Evolutionary conservation across 2,113 vertebrate species (phyloP).

Genomic region (Danio rerio): GRCz12tu NC_133178.1:13876001-13876500

Average conservation of each 20-base stretch:
- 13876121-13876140: no score
- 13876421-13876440: conserved; percentile 58
- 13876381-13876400: conserved; percentile 69
- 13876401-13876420: conserved; percentile 66
- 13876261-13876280: conserved; percentile 81
- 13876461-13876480: conserved; percentile 78
- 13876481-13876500: conserved; percentile 75
- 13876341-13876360: conserved; percentile 87
- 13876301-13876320: conserved; percentile 86
- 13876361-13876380: conserved; percentile 88
- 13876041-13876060: no score
- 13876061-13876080: no score
- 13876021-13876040: no score
- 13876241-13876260: conserved; percentile 82
- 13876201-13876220: no score
- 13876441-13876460: conserved; percentile 69
- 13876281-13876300: conserved; percentile 84
- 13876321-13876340: conserved; percentile 89
- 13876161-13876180: no score
- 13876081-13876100: no score
- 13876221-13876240: neutral
- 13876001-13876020: no score
- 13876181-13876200: no score
- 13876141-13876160: no score
- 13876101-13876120: no score